Evolutionary conservation across 2,113 vertebrate species (phyloP).

Genomic region (Anguilla japonica): DNA sequence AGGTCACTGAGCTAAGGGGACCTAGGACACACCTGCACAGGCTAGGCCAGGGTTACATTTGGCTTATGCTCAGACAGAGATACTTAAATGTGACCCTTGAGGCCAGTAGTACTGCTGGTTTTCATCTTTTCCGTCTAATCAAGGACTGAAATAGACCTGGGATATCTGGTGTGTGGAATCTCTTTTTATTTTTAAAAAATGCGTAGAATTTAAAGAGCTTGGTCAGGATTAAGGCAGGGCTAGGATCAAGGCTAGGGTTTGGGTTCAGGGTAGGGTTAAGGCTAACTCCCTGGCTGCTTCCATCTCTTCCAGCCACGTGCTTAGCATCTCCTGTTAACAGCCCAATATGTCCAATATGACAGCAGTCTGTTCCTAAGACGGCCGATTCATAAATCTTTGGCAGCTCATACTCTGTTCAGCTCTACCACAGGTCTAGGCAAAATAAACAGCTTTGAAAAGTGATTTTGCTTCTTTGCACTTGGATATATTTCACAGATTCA

Average conservation of each 20-base stretch:
- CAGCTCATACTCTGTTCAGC: not conserved
- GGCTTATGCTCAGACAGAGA: no score
- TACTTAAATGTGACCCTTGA: no score
- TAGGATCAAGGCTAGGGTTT: not conserved
- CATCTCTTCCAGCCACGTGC: not conserved
- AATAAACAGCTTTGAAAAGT: not conserved
- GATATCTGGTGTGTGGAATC: no score
- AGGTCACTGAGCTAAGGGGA: not conserved
- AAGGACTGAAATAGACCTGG: no score
- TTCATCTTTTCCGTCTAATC: no score
- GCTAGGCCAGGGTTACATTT: no score
- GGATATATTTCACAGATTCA: not conserved
- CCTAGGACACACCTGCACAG: not conserved
- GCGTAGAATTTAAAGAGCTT: not conserved
- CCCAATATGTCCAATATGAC: not conserved
- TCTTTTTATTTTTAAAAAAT: no score
- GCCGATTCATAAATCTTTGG: not conserved
- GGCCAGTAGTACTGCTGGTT: no score
- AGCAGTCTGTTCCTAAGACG: not conserved
- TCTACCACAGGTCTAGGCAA: not conserved
- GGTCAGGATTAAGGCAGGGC: no score
- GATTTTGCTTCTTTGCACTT: not conserved
- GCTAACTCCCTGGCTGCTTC: not conserved
- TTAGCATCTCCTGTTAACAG: not conserved
- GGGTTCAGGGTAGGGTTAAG: not conserved